Evolutionary conservation across 2,888 invertebrate genomes (phyloP).

Genomic region (Drosophila fungiperda): DNA sequence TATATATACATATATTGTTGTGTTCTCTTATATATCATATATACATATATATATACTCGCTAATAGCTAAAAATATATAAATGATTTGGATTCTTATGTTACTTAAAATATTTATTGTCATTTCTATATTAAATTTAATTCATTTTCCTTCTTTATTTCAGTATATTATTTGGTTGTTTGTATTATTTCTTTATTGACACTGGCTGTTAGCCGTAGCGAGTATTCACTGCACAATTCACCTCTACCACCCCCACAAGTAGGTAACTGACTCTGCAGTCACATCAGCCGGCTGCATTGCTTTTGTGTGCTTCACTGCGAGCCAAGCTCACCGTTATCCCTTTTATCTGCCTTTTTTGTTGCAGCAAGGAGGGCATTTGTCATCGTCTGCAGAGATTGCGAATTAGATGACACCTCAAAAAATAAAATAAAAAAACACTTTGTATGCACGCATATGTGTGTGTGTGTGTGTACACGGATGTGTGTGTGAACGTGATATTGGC

Average conservation of each 20-base stretch:
- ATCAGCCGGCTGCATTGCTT: constrained; percentile 26
- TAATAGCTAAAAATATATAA: background rate
- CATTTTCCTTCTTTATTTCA: background rate
- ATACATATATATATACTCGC: background rate
- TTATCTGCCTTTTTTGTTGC: no score
- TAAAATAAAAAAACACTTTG: constrained; percentile 10
- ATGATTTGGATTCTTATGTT: background rate
- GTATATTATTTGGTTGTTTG: background rate
- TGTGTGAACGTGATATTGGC: constrained; percentile 36
- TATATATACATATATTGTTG: background rate
- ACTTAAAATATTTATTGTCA: background rate
- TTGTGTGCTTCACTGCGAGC: background rate
- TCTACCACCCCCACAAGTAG: background rate
- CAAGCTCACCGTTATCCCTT: background rate
- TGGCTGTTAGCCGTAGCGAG: background rate
- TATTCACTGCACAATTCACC: constrained; percentile 9
- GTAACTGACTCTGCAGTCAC: constrained; percentile 24
- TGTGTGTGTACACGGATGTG: constrained; percentile 14
- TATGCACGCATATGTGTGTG: constrained; percentile 9
- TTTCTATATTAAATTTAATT: background rate
- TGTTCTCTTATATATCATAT: background rate
- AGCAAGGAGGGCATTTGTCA: constrained; percentile 20
- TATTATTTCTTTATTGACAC: background rate
- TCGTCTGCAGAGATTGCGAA: constrained; percentile 15
- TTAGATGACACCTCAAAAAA: constrained; percentile 26